Conservation (phyloP, 2,113 vertebrate species). For the Oryzias curvinotus region DNA sequence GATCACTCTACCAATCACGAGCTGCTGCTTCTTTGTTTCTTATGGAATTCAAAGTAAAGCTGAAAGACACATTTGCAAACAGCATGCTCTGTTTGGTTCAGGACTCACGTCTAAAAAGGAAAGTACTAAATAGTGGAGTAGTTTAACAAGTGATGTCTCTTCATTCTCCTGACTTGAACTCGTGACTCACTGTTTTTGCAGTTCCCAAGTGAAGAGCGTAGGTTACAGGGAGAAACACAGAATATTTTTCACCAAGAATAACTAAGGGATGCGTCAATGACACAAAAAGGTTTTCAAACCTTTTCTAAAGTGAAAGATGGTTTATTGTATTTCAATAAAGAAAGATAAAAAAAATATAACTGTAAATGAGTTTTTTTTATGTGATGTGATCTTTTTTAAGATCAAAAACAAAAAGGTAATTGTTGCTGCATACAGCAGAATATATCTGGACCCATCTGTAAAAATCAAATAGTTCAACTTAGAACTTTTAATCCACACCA, state of each 20-base stretch:
- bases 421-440: slow-evolving; percentile 33
- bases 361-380: no score
- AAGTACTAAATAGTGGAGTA: slow-evolving; percentile 32
- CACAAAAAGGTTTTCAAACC: no score
- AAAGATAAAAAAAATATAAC: no score
- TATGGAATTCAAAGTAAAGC: slow-evolving; percentile 3
- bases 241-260: background rate
- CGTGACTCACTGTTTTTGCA: slow-evolving; percentile 53
- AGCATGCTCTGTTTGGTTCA: slow-evolving; percentile 10
- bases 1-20: background rate
- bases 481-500: slow-evolving; percentile 45
- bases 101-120: slow-evolving; percentile 28
- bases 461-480: slow-evolving; percentile 44
- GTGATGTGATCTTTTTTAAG: background rate
- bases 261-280: no score
- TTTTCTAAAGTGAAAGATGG: no score
- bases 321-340: no score
- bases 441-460: slow-evolving; percentile 27
- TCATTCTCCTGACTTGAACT: slow-evolving; percentile 58
- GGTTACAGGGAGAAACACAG: slow-evolving; percentile 39
- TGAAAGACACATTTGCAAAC: slow-evolving; percentile 4
- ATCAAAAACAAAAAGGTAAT: slow-evolving; percentile 39
- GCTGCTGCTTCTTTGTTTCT: background rate
- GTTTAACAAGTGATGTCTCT: slow-evolving; percentile 49
- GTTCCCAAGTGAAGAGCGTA: slow-evolving; percentile 45